Conservation (phyloP, 2,888 invertebrate species). For the Branchinecta sandiegonensis region DNA sequence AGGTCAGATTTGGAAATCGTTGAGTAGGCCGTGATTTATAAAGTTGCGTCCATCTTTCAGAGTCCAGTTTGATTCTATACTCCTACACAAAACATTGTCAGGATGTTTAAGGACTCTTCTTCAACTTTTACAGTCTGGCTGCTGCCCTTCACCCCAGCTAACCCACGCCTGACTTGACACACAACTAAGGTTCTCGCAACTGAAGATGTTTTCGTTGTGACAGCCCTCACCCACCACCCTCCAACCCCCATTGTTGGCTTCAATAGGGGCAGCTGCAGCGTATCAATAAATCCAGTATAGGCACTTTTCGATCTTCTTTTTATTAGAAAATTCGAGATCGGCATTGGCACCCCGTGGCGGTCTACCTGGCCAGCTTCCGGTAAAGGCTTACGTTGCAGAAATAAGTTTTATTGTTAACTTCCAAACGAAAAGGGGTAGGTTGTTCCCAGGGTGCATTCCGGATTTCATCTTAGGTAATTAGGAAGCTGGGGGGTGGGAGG, state of each 20-base stretch:
- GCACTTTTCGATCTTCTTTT: neutral
- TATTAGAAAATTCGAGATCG: neutral
- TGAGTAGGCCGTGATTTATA: no score
- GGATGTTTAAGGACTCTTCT: no score
- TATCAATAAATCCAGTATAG: constrained; percentile 14
- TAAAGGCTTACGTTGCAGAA: neutral
- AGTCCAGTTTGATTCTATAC: no score
- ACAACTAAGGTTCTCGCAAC: neutral
- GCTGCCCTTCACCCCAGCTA: neutral
- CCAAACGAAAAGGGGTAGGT: no score
- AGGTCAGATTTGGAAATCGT: no score
- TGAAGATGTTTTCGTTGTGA: constrained; percentile 8
- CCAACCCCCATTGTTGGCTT: constrained; percentile 1
- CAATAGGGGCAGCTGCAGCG: neutral
- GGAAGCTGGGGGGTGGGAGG: no score
- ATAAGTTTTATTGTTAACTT: no score
- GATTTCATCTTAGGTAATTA: no score
- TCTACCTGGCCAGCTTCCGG: constrained; percentile 15
- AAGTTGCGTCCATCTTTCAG: no score
- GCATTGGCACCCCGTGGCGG: neutral
- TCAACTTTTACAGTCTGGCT: no score
- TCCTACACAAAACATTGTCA: no score
- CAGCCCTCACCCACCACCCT: neutral
- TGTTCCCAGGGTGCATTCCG: no score
- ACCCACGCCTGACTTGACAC: neutral